Base-by-base conservation (phyloP, 2,888 invertebrate genomes). In the Iselma pallidipennis region DNA sequence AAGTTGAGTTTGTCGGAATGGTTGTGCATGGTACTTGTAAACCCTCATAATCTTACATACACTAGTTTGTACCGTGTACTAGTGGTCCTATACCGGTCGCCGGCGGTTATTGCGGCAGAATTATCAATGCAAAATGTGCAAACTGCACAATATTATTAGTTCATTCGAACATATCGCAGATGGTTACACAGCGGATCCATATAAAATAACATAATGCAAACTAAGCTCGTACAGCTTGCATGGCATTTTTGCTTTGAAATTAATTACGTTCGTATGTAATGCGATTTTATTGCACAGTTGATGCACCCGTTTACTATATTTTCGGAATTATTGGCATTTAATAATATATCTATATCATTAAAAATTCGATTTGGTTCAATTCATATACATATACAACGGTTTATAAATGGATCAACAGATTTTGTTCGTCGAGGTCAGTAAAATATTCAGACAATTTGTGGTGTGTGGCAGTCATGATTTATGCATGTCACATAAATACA, bases 401-500 rank as follows among this genome's bases (percentile, higher is more conserved):
- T 56, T 57, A 51, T 55, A 50, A 42, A 26, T 53, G 55, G 51
- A 56, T 61, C 50, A 61, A 53, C 61, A 57, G 50, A 61, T 61
- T 61, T 61, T 61, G 57, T 61, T 49, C 61, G 16, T 16, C 16
- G 49, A 31, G 28, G 28, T 28, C 28, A 28, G 21, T 21, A 45
- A 59, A 65, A 65, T 72, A 69, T 69, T 68, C 69, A 4, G 68
- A 69, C 68, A 70, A 70, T 71, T 69, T 71, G 70, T 62, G 67
- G 66, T 67, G 62, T 59, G 59, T 52, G 59, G 59, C 61, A 56
- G 53, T 60, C 59, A 61, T 63, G 63, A 67, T 75, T 75, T 73
- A 72, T 72, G 66, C 70, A 70, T 67, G 72, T 70, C 71, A 70
- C 68, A 67, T 66, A 71, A 70, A 73, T 72, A 69, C 71, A 73